Evolutionary conservation across 1,140 invertebrate genomes (phyloP).

Genomic region (Calephelis virginiensis): DNA sequence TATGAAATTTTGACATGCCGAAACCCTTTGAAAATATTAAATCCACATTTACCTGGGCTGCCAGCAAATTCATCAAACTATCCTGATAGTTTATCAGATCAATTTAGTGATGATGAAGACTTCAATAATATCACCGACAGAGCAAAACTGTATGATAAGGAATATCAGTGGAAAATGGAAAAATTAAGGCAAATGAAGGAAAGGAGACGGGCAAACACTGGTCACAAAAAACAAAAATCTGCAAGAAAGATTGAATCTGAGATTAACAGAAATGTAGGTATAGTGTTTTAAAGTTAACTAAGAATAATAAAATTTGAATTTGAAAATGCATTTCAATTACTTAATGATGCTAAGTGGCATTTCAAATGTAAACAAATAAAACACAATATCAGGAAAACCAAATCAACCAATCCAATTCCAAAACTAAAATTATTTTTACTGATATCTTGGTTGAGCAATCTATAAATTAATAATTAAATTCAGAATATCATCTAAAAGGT

Average conservation of each 20-base stretch:
- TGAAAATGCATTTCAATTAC: too few relatives aligned
- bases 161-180: conserved; percentile 74
- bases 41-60: conserved; percentile 60
- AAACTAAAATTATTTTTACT: too few relatives aligned
- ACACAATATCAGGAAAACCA: too few relatives aligned
- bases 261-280: conserved; percentile 59
- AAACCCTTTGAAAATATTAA: conserved; percentile 75
- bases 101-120: conserved; percentile 53
- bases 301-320: conserved; percentile 9
- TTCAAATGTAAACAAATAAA: too few relatives aligned
- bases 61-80: conserved; percentile 36
- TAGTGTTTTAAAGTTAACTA: too few relatives aligned
- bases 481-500: too few relatives aligned
- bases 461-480: too few relatives aligned
- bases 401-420: too few relatives aligned
- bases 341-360: too few relatives aligned
- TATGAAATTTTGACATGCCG: conserved; percentile 80
- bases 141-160: conserved; percentile 61
- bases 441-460: too few relatives aligned
- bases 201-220: conserved; percentile 58
- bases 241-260: conserved; percentile 43
- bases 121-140: conserved; percentile 72
- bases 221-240: conserved; percentile 51
- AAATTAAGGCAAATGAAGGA: conserved; percentile 62
- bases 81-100: conserved; percentile 48